Base-by-base conservation (phyloP, 2,888 invertebrate species). In the Hydroisotoma schaefferi region DNA sequence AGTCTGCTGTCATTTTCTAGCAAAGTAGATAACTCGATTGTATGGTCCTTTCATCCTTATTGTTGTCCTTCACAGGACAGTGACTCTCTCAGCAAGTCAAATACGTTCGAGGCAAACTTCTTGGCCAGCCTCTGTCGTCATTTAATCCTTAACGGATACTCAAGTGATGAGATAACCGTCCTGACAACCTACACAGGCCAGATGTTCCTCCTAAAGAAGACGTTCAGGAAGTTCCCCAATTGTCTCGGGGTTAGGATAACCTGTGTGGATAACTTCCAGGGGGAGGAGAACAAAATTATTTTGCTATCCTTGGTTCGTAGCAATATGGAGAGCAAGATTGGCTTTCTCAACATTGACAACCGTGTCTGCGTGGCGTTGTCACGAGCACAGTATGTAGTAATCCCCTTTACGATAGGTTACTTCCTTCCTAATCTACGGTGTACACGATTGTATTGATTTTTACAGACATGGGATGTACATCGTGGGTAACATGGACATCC, bases 261-360 rank as follows among this genome's bases (percentile, higher is more conserved):
- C 12, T 83, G 84, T 1, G 84, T 89, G 2, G 90, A 90, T 75
- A 88, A 87, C 74, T 90, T 83, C 73, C 90, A 90, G 78, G 90
- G 90, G 0, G 85, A 88, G 74, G 89, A 89, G 78, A 85, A 82
- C 74, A 84, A 84, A 74, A 87, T 90, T 73, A 84, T 90, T 51
- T 80, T 90, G 68, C 76, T 90, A 63, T 88, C 90, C 0, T 76
- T 90, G 15, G 90, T 90, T 0, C 81, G 90, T 74, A 88, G 85
- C 74, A 88, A 88, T 77, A 75, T 76, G 46, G 80, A 82, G 15
- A 80, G 80, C 52, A 82, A 80, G 59, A 85, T 88, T 65, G 89
- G 89, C 0, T 89, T 88, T 75, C 77, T 89, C 5, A 77, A 78
- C 2, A 83, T 82, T 25, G 80, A 82, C 37, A 88, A 88, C 75